Evolutionary conservation across 1,140 invertebrate species (phyloP), one percentile per base, ranked within the genome.

Genomic region (Nilaparvata lugens): DNA sequence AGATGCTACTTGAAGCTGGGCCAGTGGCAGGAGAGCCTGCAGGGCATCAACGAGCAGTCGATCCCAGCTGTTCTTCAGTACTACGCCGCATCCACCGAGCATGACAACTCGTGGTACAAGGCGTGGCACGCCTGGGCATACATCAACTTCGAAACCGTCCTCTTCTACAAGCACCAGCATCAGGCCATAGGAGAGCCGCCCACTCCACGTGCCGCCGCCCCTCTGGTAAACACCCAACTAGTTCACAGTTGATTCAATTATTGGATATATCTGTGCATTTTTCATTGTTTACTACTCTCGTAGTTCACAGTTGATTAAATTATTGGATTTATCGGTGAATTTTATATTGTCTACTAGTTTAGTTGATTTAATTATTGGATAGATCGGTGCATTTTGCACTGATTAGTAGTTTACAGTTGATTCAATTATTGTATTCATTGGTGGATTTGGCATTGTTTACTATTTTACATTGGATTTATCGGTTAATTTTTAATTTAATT

Each of bases 81-180:
- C 65, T 98, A 95, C 70, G 80, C 82, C 28, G 80, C 87, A 25
- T 94, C 97, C 0, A 97, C 93, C 2, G 85, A 89, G 65, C 85
- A 93, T 67, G 92, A 98, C 72, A 81, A 86, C 1, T 81, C 81
- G 42, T 94, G 90, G 87, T 95, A 94, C 69, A 92, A 98, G 81
- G 96, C 96, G 0, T 99, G 97, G 94, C 96, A 99, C 74, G 84
- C 94, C 2, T 96, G 91, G 82, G 97, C 97, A 0, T 96, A 95
- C 66, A 96, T 95, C 81, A 98, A 98, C 73, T 99, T 96, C 70
- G 94, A 98, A 75, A 90, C 95, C 0, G 92, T 98, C 13, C 70
- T 95, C 0, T 93, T 91, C 74, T 92, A 93, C 73, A 95, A 93
- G 73, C 87, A 86, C 63, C 79, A 82, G 67, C 66, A 68, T 40